Evolutionary conservation across 2,888 invertebrate species (phyloP).

Genomic region (Melikaiella ostensackeni): DNA sequence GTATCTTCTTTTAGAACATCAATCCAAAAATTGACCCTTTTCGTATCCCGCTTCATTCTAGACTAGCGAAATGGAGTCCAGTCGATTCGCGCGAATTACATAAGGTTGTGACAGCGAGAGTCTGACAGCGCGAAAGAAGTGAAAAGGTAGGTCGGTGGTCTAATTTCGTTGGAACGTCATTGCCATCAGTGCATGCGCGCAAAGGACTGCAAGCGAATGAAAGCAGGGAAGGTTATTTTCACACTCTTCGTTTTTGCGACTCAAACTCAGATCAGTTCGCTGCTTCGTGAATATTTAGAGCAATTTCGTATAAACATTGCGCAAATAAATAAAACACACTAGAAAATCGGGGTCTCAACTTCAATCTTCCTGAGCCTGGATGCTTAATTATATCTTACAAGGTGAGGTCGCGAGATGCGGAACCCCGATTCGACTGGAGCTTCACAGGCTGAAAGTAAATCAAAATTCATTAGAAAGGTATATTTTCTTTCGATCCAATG

Average conservation of each 20-base stretch:
- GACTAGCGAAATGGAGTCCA: neutral
- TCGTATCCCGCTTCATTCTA: neutral
- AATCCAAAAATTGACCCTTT: neutral
- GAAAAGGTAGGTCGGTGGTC: slow-evolving; percentile 63
- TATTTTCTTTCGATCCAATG: no score
- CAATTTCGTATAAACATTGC: neutral
- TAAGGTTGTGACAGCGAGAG: slow-evolving; percentile 46
- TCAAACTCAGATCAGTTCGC: slow-evolving; percentile 11
- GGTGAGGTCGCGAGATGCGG: no score
- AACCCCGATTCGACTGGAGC: no score
- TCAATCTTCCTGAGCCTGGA: neutral
- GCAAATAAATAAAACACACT: neutral
- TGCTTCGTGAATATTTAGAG: slow-evolving; percentile 25
- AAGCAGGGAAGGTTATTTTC: slow-evolving; percentile 37
- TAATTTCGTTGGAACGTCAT: slow-evolving; percentile 64
- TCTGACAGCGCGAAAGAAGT: slow-evolving; percentile 50
- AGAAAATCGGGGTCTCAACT: neutral
- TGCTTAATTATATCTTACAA: neutral
- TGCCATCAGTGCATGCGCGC: slow-evolving; percentile 44
- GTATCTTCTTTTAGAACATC: slow-evolving; percentile 13
- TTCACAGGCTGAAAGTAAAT: no score
- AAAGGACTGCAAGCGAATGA: slow-evolving; percentile 18
- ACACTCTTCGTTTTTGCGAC: slow-evolving; percentile 36
- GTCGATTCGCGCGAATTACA: slow-evolving; percentile 48
- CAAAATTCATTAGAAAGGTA: no score